Percentiles rank a stretch among this genome's conserved stretches.
Evolutionary conservation across 2,797 vertebrate genomes (phyloP).

Genomic region (Acrossocheilus wenchowensis): DNA sequence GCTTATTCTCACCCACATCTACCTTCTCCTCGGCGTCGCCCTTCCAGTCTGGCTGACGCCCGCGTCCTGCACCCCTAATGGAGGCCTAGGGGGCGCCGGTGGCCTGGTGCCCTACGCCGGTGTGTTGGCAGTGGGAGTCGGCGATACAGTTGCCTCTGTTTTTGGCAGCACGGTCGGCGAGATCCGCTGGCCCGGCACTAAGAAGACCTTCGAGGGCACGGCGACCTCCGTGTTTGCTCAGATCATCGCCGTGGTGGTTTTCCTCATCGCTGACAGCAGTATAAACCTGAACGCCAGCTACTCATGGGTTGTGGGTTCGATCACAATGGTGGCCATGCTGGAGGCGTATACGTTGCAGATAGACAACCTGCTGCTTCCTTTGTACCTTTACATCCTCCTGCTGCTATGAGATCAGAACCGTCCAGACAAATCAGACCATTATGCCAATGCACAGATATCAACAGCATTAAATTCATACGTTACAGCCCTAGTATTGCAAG

Average conservation of each 20-base stretch:
- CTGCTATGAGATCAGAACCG: conserved; percentile 79
- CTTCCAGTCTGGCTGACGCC: conserved; percentile 94
- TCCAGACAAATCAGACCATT: conserved; percentile 1
- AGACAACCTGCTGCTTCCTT: conserved; percentile 94
- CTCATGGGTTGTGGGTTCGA: conserved; percentile 90
- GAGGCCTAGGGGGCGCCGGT: conserved; percentile 80
- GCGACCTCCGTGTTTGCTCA: conserved; percentile 94
- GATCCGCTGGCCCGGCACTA: conserved; percentile 95
- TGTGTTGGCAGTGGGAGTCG: conserved; percentile 92
- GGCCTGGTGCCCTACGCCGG: conserved; percentile 92
- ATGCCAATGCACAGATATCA: neutral
- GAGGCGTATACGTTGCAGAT: conserved; percentile 96
- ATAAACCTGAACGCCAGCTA: conserved; percentile 93
- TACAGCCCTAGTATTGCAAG: conserved; percentile 6
- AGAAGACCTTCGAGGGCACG: conserved; percentile 96
- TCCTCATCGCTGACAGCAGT: conserved; percentile 90
- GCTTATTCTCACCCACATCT: conserved; percentile 94
- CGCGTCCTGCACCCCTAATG: conserved; percentile 86
- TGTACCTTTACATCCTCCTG: conserved; percentile 94
- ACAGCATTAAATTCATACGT: neutral
- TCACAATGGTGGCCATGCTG: conserved; percentile 91
- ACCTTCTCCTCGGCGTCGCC: conserved; percentile 94
- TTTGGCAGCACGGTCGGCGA: conserved; percentile 94
- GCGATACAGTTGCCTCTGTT: conserved; percentile 91
- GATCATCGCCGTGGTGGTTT: conserved; percentile 92